Percentiles rank a stretch among this genome's conserved stretches.
phyloP scores from a whole-genome alignment of 2,797 vertebrate species.

The Channallabes apus region DNA sequence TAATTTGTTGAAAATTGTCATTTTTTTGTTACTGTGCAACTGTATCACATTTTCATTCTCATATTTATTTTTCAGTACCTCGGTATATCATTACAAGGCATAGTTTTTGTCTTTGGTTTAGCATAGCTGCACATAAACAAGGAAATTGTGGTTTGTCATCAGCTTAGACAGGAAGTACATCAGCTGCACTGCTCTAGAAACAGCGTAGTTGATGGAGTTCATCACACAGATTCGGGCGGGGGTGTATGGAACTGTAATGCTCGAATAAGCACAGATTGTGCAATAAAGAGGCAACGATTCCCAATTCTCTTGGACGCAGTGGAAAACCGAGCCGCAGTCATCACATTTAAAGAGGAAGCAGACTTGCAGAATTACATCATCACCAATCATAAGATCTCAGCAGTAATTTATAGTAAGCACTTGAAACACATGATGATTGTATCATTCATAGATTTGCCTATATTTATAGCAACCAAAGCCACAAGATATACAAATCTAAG shows the following conservation, averaged over 20 bases:
- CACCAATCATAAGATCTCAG: background rate
- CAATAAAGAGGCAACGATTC: conserved; percentile 14
- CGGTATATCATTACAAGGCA: background rate
- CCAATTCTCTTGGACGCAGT: background rate
- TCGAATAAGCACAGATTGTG: conserved; percentile 7
- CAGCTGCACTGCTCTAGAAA: conserved; percentile 48
- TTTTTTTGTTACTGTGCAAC: background rate
- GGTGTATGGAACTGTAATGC: background rate
- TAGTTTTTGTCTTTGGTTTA: conserved; percentile 53
- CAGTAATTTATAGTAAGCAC: conserved; percentile 23
- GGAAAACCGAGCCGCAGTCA: conserved; percentile 32
- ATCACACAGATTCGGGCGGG: background rate
- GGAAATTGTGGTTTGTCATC: conserved; percentile 62
- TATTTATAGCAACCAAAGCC: background rate
- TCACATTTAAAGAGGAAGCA: conserved; percentile 32
- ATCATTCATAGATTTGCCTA: background rate
- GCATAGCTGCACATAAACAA: conserved; percentile 59
- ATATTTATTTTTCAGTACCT: background rate
- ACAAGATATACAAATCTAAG: background rate
- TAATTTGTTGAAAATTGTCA: background rate
- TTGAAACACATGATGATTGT: conserved; percentile 23
- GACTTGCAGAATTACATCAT: conserved; percentile 2
- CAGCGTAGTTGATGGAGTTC: conserved; percentile 42
- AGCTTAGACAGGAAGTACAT: conserved; percentile 64
- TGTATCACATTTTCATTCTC: background rate